Evolutionary conservation across 2,888 invertebrate species (phyloP).

Genomic region (Torymus aiolomorphi): DNA sequence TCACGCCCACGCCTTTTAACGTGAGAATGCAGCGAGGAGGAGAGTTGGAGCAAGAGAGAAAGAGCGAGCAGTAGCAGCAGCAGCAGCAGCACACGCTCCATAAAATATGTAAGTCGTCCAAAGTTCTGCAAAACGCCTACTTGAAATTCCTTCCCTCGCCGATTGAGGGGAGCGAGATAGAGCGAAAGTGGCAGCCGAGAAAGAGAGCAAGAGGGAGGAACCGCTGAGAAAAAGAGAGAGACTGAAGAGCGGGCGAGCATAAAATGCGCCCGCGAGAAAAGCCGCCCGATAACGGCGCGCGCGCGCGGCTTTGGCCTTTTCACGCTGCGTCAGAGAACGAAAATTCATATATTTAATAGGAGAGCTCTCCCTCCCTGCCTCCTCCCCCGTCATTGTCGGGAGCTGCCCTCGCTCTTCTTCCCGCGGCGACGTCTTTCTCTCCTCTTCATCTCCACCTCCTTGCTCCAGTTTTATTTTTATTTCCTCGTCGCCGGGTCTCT

Average conservation of each 20-base stretch:
- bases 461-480: conserved; percentile 43
- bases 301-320: conserved; percentile 26
- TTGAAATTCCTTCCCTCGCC: conserved; percentile 59
- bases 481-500: conserved; percentile 2
- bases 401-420: neutral
- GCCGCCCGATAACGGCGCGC: conserved; percentile 21
- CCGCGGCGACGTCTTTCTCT: no score
- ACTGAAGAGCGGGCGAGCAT: neutral
- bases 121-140: conserved; percentile 61
- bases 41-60: conserved; percentile 1
- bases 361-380: conserved; percentile 11
- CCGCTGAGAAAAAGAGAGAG: neutral
- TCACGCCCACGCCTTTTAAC: neutral
- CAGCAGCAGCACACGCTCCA: conserved; percentile 45
- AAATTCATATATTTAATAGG: conserved; percentile 55
- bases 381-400: conserved; percentile 20
- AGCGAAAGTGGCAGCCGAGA: neutral
- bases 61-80: conserved; percentile 4
- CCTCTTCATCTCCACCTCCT: neutral
- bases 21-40: neutral
- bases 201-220: neutral
- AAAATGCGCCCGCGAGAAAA: conserved; percentile 43
- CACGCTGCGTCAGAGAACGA: conserved; percentile 42
- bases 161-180: conserved; percentile 21
- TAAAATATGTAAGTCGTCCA: conserved; percentile 63